Evolutionary conservation across 2,113 vertebrate species (phyloP).

Genomic region (Engraulis encrasicolus): DNA sequence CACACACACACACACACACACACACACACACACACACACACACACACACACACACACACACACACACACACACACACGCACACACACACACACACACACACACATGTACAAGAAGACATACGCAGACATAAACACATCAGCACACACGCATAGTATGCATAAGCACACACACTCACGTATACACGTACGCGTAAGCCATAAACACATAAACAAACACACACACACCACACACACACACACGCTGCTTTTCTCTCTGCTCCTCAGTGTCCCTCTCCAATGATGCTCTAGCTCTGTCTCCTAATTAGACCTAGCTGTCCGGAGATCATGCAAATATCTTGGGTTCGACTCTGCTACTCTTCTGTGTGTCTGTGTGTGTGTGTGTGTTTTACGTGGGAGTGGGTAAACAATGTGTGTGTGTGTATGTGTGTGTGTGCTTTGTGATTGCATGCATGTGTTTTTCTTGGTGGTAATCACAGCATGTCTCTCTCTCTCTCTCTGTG

Average conservation of each 20-base stretch:
- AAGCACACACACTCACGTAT: too few relatives aligned
- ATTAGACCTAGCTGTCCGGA: not conserved
- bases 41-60: too few relatives aligned
- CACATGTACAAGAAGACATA: too few relatives aligned
- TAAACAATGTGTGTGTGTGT: not conserved
- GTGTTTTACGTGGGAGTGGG: not conserved
- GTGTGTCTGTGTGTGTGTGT: not conserved
- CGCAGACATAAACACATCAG: too few relatives aligned
- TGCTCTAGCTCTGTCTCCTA: not conserved
- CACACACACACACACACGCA: too few relatives aligned
- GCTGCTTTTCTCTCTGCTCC: not conserved
- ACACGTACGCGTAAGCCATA: too few relatives aligned
- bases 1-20: too few relatives aligned
- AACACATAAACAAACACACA: too few relatives aligned
- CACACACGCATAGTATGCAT: too few relatives aligned
- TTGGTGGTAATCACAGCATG: not conserved
- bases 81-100: too few relatives aligned
- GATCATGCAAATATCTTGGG: not conserved
- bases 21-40: too few relatives aligned
- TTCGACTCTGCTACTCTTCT: not conserved
- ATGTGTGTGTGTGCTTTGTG: not conserved
- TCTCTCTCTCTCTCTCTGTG: not conserved
- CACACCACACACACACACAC: too few relatives aligned
- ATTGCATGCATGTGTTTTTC: not conserved
- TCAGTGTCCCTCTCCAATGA: not conserved